These are phyloP conservation scores for Germaria angustata DNA, from an alignment of 2,888 invertebrate genomes.

Conservation along the genomic window DNA sequence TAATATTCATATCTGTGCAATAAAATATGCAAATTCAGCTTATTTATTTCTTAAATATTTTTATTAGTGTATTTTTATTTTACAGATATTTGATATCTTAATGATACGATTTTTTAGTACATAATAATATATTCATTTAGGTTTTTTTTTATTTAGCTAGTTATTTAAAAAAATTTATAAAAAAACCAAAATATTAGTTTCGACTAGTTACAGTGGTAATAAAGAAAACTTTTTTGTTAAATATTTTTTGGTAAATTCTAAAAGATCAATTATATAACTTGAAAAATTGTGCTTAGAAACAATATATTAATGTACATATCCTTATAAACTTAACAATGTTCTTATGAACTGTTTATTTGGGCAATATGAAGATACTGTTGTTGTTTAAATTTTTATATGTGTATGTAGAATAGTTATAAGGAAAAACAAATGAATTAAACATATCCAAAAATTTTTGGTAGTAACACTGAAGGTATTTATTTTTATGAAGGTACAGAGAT, in stretches of 20 bases:
- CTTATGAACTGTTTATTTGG: slow-evolving; percentile 34
- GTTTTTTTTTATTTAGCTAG: slow-evolving; percentile 5
- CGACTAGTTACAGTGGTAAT: background rate
- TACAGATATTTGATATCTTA: slow-evolving; percentile 65
- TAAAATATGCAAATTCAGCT: slow-evolving; percentile 53
- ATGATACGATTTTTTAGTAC: slow-evolving; percentile 42
- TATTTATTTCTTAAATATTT: slow-evolving; percentile 24
- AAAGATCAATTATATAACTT: slow-evolving; percentile 39
- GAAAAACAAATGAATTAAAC: slow-evolving; percentile 6
- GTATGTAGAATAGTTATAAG: slow-evolving; percentile 8
- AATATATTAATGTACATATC: background rate
- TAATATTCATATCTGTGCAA: slow-evolving; percentile 13
- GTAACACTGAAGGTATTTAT: slow-evolving; percentile 69
- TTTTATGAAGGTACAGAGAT: slow-evolving; percentile 75
- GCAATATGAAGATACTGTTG: background rate
- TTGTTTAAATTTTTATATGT: slow-evolving; percentile 4
- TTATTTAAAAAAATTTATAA: slow-evolving; percentile 24
- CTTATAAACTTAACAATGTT: slow-evolving; percentile 54
- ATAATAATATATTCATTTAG: background rate
- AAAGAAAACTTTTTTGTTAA: background rate
- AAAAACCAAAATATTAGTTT: slow-evolving; percentile 8
- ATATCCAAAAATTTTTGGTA: slow-evolving; percentile 38
- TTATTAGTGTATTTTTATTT: slow-evolving; percentile 26
- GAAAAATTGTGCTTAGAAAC: slow-evolving; percentile 27
- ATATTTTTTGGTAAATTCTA: too few species aligned